A percentile compares a stretch with the other conserved stretches of the same genome.
phyloP scores from a whole-genome alignment of 1,140 invertebrate species.

The Adelges cooleyi region DNA sequence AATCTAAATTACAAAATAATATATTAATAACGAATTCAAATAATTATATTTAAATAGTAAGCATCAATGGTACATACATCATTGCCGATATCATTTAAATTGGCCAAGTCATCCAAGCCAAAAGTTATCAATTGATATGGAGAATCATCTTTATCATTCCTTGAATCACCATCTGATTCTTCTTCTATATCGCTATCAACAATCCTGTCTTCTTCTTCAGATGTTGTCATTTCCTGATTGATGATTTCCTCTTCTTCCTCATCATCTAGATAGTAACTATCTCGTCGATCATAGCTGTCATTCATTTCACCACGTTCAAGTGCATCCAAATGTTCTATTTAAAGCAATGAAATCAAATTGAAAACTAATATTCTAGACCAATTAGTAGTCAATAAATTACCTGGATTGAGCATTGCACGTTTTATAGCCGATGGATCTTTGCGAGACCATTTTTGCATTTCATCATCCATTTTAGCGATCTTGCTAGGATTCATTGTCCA shows the following conservation, averaged over 20 bases:
- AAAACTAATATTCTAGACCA: slow-evolving; percentile 10
- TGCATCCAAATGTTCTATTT: slow-evolving; percentile 59
- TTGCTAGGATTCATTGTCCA: slow-evolving; percentile 95
- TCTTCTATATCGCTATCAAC: slow-evolving; percentile 25
- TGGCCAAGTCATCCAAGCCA: slow-evolving; percentile 19
- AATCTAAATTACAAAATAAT: slow-evolving; percentile 1
- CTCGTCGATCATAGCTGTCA: slow-evolving; percentile 47
- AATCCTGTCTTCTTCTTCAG: slow-evolving; percentile 12
- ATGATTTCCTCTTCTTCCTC: slow-evolving; percentile 38
- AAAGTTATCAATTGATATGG: slow-evolving; percentile 22
- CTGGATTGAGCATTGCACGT: slow-evolving; percentile 81
- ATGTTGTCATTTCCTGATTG: slow-evolving; percentile 12
- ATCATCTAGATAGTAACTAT: slow-evolving; percentile 43
- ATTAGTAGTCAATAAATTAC: slow-evolving; percentile 37
- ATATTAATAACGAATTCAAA: not conserved
- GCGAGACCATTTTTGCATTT: slow-evolving; percentile 89
- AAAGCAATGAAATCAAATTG: not conserved
- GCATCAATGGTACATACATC: not conserved
- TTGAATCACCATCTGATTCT: slow-evolving; percentile 18
- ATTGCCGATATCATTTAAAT: slow-evolving; percentile 18
- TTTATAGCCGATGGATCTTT: slow-evolving; percentile 79
- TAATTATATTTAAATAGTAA: not conserved
- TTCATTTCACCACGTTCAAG: slow-evolving; percentile 70
- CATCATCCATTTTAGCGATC: slow-evolving; percentile 92
- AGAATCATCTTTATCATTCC: slow-evolving; percentile 12